Conservation (phyloP, 2,797 vertebrate species). For the Diplodus sargus region DNA sequence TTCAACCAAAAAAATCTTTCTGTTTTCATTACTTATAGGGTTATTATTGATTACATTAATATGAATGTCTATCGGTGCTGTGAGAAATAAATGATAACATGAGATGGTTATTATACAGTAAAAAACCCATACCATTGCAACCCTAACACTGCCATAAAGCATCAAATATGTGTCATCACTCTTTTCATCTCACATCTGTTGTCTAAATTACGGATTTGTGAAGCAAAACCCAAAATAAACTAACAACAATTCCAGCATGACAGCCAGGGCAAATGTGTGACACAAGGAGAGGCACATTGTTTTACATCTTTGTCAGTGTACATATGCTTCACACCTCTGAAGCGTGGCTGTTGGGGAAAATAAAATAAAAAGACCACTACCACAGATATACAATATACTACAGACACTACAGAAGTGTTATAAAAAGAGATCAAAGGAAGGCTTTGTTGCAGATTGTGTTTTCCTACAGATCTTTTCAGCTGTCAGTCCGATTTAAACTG, state of each 20-base stretch:
- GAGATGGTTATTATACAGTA: too few relatives aligned
- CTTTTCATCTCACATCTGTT: neutral
- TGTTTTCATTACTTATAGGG: too few relatives aligned
- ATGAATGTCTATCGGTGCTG: too few relatives aligned
- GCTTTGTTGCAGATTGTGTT: slow-evolving; percentile 1
- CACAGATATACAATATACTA: neutral
- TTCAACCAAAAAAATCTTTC: too few relatives aligned
- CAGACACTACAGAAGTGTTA: neutral
- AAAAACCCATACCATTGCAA: too few relatives aligned
- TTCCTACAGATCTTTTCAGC: neutral
- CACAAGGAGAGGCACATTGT: neutral
- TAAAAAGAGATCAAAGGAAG: neutral
- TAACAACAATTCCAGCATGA: neutral
- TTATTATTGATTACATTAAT: too few relatives aligned
- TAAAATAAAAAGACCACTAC: neutral
- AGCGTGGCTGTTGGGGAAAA: neutral
- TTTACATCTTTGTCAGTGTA: neutral
- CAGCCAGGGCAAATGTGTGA: neutral
- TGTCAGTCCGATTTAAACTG: neutral
- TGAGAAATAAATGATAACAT: too few relatives aligned
- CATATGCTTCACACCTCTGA: neutral
- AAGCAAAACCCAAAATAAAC: slow-evolving; percentile 2
- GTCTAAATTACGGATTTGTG: neutral
- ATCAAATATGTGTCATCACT: neutral
- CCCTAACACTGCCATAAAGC: neutral